Conservation (phyloP, 2,113 vertebrate species). For the Seriola dumerili region DNA sequence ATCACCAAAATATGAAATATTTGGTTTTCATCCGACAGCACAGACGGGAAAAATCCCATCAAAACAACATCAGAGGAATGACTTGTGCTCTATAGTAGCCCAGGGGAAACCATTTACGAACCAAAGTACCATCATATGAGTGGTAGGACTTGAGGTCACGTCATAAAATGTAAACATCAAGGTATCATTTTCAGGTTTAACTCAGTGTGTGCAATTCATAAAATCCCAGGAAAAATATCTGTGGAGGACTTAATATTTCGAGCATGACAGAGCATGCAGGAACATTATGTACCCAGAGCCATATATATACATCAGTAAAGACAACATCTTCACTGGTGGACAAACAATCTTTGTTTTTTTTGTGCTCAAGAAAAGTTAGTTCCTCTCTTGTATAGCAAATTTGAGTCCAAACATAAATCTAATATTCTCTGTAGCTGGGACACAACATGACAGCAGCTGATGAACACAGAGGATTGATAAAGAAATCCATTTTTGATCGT, state of each 20-base stretch:
- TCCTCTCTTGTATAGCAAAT: not conserved
- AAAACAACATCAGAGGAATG: constrained; percentile 30
- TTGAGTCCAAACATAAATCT: not conserved
- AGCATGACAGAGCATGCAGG: constrained; percentile 77
- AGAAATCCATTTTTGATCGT: constrained; percentile 20
- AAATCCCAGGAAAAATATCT: constrained; percentile 40
- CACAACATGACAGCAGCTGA: not conserved
- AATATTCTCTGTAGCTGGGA: not conserved
- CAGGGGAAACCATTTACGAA: constrained; percentile 44
- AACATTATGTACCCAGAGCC: constrained; percentile 66
- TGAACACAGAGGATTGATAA: not conserved
- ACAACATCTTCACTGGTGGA: constrained; percentile 42
- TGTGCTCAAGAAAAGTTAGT: not conserved
- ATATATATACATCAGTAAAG: constrained; percentile 67
- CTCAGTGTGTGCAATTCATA: constrained; percentile 15
- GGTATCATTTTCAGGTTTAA: constrained; percentile 4
- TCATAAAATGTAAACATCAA: constrained; percentile 13
- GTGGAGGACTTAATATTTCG: constrained; percentile 39
- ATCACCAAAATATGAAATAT: not conserved
- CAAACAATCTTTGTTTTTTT: not conserved
- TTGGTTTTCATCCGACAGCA: constrained; percentile 64
- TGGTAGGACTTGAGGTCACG: not conserved
- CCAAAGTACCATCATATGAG: constrained; percentile 18
- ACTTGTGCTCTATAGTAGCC: constrained; percentile 8
- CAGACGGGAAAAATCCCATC: constrained; percentile 16